Percentiles rank a stretch among this genome's conserved stretches.
Conservation (phyloP, 2,797 vertebrate genomes). For the Xenopus petersii region DNA sequence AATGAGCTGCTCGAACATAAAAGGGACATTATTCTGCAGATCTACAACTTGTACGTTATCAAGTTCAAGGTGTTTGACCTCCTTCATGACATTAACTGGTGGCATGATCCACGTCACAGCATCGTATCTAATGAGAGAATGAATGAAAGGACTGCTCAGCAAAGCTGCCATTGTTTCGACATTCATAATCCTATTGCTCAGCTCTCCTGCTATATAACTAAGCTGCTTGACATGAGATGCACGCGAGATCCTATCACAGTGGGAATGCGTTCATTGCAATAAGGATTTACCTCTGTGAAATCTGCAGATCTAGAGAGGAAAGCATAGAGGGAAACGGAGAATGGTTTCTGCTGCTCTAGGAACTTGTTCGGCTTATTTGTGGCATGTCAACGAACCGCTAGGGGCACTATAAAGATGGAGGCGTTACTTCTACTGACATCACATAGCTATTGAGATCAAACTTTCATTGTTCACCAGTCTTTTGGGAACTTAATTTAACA, state of each 20-base stretch:
- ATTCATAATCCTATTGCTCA: constrained; percentile 28
- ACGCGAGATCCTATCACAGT: constrained; percentile 1
- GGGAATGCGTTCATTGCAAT: neutral
- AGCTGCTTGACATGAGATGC: neutral
- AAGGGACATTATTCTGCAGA: no score
- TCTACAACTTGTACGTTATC: no score
- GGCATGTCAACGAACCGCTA: neutral
- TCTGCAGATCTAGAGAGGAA: constrained; percentile 20
- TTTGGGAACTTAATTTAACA: no score
- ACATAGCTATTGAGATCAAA: neutral
- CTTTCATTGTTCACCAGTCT: neutral
- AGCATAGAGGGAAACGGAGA: constrained; percentile 20
- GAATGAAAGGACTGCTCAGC: constrained; percentile 33
- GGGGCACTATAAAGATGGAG: neutral
- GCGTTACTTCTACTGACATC: constrained; percentile 33
- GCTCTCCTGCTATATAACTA: neutral
- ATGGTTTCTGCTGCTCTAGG: constrained; percentile 27
- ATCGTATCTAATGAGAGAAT: constrained; percentile 14
- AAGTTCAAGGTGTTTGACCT: constrained; percentile 28
- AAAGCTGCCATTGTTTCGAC: constrained; percentile 44
- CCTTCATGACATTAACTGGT: constrained; percentile 16
- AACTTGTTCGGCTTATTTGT: constrained; percentile 16
- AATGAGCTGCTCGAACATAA: no score
- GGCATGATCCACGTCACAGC: constrained; percentile 26
- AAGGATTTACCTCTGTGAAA: constrained; percentile 24